These are phyloP conservation scores for Scalopus aquaticus DNA, from an alignment of 2,113 vertebrate genomes.

Conservation along the genomic window DNA sequence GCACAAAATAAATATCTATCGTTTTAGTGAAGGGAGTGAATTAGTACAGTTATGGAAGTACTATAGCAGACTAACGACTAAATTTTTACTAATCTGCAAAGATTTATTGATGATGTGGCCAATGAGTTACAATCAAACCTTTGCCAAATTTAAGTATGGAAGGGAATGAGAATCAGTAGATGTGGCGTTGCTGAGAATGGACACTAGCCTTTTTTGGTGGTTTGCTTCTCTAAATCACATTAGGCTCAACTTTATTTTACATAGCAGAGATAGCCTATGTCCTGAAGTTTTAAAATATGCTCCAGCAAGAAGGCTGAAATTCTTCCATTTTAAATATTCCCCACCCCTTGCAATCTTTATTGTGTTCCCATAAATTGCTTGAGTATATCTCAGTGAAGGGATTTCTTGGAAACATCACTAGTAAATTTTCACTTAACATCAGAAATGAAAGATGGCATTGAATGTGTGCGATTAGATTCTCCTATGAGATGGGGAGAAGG, in stretches of 20 bases:
- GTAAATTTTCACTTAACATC: not conserved
- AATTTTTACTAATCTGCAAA: not conserved
- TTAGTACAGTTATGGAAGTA: not conserved
- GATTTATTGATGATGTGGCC: not conserved
- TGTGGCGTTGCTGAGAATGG: not conserved
- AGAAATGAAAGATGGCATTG: not conserved
- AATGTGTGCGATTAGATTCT: not conserved
- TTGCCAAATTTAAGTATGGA: not conserved
- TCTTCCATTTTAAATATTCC: not conserved
- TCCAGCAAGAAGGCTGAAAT: not conserved
- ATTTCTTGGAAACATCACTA: not conserved
- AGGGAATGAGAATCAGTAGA: not conserved
- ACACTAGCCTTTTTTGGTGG: not conserved
- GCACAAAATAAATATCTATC: not conserved
- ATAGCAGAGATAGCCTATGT: not conserved
- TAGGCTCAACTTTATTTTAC: not conserved
- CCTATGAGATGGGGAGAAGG: rapidly evolving
- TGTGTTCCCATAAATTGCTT: not conserved
- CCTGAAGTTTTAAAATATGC: not conserved
- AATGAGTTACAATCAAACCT: not conserved
- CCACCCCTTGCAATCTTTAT: not conserved
- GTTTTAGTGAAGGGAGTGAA: not conserved
- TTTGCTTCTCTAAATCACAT: not conserved
- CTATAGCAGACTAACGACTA: not conserved
- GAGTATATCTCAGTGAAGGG: not conserved